Conservation (phyloP, 2,797 vertebrate genomes). For the Fistularia commersonii region DNA sequence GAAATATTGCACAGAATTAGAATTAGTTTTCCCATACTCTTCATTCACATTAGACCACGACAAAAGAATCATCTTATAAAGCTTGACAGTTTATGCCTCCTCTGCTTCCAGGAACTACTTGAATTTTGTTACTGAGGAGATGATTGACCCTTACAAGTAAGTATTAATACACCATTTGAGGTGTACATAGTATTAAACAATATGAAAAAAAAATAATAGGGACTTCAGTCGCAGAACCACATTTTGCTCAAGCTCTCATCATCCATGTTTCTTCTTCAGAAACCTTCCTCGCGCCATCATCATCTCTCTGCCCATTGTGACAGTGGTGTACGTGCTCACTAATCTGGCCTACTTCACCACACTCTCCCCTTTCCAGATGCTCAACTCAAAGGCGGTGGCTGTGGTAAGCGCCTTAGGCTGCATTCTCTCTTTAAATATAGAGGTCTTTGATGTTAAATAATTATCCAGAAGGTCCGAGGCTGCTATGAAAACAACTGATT, state of each 20-base stretch:
- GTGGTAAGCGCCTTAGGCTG: conserved; percentile 74
- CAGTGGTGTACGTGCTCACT: conserved; percentile 91
- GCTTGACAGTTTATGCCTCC: background rate
- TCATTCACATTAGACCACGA: too few species aligned
- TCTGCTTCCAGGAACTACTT: conserved; percentile 89
- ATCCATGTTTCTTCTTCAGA: conserved; percentile 56
- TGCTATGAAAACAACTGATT: too few species aligned
- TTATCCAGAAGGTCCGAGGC: too few species aligned
- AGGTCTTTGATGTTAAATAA: too few species aligned
- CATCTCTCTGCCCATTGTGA: conserved; percentile 95
- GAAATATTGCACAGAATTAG: too few species aligned
- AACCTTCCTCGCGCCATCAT: conserved; percentile 97
- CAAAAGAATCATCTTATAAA: background rate
- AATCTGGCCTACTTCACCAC: conserved; percentile 98
- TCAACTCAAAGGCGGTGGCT: conserved; percentile 87
- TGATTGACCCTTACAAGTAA: conserved; percentile 96
- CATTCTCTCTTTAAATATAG: background rate
- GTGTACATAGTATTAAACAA: background rate
- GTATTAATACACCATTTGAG: conserved; percentile 21
- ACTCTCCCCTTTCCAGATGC: conserved; percentile 82
- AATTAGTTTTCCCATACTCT: too few species aligned
- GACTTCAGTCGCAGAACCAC: too few species aligned
- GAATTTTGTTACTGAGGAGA: conserved; percentile 98
- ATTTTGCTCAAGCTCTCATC: background rate
- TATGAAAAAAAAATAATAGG: background rate